These are phyloP conservation scores for Sorex fumeus DNA, from an alignment of 2,113 vertebrate genomes.

Conservation along the genomic window DNA sequence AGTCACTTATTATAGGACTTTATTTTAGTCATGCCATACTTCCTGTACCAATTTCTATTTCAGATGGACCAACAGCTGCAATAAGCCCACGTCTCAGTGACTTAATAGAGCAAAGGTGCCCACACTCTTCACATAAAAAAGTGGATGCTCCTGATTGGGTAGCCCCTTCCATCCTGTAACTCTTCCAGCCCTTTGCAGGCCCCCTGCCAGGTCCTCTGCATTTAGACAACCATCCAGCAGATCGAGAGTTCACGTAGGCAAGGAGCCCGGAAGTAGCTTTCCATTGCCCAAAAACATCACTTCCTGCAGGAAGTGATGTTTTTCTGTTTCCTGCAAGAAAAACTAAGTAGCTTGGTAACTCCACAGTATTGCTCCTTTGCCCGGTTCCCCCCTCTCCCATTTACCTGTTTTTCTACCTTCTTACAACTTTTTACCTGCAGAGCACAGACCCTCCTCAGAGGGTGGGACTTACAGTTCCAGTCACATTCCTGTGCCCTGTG, in stretches of 20 bases:
- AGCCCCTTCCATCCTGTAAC: no score
- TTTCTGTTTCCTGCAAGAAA: background rate
- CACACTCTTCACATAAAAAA: background rate
- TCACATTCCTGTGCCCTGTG: background rate
- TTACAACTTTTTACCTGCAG: background rate
- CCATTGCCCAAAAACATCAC: background rate
- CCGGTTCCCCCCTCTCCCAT: no score
- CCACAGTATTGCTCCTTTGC: background rate
- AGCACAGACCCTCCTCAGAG: background rate
- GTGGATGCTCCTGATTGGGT: background rate
- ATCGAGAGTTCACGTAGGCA: background rate
- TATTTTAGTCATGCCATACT: background rate
- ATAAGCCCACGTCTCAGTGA: background rate
- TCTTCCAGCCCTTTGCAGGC: background rate
- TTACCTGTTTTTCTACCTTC: background rate
- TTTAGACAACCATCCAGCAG: background rate
- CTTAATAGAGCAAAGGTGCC: background rate
- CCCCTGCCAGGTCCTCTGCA: background rate
- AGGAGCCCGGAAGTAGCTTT: background rate
- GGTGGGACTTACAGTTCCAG: no score
- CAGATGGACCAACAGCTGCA: background rate
- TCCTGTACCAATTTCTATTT: no score
- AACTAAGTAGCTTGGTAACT: background rate
- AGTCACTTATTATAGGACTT: background rate
- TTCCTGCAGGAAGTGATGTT: background rate